phyloP scores from a whole-genome alignment of 2,888 invertebrate genomes.

The Pyrochroa serraticornis region DNA sequence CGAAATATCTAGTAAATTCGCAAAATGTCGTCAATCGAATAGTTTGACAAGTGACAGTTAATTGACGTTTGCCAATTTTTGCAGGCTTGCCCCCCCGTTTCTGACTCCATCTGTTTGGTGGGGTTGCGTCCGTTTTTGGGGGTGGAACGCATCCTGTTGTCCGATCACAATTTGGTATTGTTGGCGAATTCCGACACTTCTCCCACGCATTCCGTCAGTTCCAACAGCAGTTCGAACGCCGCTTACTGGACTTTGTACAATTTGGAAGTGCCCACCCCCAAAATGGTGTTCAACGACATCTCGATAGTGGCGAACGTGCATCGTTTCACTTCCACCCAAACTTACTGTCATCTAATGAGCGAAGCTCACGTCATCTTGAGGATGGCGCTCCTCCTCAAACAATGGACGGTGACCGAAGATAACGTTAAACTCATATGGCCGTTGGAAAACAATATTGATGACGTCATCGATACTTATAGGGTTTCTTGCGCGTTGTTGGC shows the following conservation, averaged over 20 bases:
- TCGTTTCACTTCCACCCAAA: constrained; percentile 67
- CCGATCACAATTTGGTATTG: constrained; percentile 61
- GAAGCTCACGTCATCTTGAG: constrained; percentile 75
- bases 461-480: constrained; percentile 57
- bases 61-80: constrained; percentile 25
- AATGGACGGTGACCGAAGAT: constrained; percentile 52
- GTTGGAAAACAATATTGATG: constrained; percentile 51
- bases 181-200: constrained; percentile 66
- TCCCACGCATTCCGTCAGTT: constrained; percentile 57
- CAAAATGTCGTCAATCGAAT: background rate
- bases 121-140: constrained; percentile 72
- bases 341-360: constrained; percentile 73
- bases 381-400: constrained; percentile 55
- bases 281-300: constrained; percentile 72
- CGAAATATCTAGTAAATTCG: constrained; percentile 19
- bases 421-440: constrained; percentile 46
- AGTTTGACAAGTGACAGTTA: too few species aligned
- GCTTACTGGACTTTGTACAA: constrained; percentile 75
- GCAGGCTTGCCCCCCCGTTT: constrained; percentile 63
- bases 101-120: constrained; percentile 69
- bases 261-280: constrained; percentile 68
- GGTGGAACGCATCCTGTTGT: constrained; percentile 62
- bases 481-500: constrained; percentile 64
- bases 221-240: constrained; percentile 54
- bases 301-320: constrained; percentile 70